Evolutionary conservation across 2,113 vertebrate species (phyloP), one percentile per base, ranked within the genome.

Genomic region (Murina feae): DNA sequence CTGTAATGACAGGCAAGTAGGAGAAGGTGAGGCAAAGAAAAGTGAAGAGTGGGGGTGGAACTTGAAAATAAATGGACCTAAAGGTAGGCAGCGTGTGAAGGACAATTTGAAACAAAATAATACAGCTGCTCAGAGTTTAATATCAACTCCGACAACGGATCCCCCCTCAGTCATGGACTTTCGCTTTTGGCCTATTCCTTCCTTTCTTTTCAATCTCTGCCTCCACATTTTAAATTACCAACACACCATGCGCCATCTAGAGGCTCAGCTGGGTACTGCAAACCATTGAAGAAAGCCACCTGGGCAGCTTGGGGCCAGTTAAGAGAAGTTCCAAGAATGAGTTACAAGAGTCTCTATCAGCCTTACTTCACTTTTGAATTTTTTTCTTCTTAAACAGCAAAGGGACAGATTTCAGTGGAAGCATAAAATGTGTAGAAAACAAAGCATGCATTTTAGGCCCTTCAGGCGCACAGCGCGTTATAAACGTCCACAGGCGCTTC

Each of bases 201-300:
- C 21, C 51, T 81, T 37, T 28, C 32, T 65, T 63, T 28, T 8
- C 17, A 28, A 42, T 13, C 44, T 66, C 44, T 14, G 35, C 18
- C 6, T 86, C 42, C 75, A 79, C 4, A 3, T 72, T 72, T 60
- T 63, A 55, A 84, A 85, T 47, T 3, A 60, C n/a, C 17, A 49
- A 18, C 6, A 17, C 5, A 5, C 83, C 90, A 76, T 18, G 14
- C 16, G 14, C 93, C 96, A 86, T 79, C 89, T 82, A 78, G 63
- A 88, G 89, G 47, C 28, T 6, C 5, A 37, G 2, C 5, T 90
- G 60, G 25, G 49, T 69, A 63, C 44, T 90, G 63, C 68, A 79
- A 53, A 12, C 35, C 3, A 28, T 5, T 4, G 32, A 20, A 47
- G 76, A 11, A 65, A 35, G 2, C 28, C 3, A 1, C 21, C 4